These are phyloP conservation scores for Stegastes partitus DNA, from an alignment of 2,113 vertebrate species.

Conservation along the genomic window DNA sequence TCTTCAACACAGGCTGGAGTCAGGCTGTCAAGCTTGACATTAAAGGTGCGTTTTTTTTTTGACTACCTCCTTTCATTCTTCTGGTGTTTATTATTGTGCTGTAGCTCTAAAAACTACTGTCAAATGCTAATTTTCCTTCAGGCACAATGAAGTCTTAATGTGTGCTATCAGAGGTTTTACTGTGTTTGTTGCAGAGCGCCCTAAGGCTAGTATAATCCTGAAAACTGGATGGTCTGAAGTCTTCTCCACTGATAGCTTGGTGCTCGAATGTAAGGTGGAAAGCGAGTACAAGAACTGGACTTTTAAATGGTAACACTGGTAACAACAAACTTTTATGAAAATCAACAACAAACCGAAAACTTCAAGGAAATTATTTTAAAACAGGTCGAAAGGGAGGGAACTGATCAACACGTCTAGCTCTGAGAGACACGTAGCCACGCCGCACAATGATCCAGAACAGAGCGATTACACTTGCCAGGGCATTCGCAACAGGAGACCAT, in stretches of 20 bases:
- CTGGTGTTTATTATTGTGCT: neutral
- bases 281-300: constrained; percentile 53
- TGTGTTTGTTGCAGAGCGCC: constrained; percentile 67
- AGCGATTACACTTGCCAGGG: constrained; percentile 74
- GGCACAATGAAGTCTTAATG: neutral
- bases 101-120: too few species aligned
- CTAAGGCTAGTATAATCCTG: constrained; percentile 60
- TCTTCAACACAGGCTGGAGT: constrained; percentile 17
- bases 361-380: neutral
- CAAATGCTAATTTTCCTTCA: too few species aligned
- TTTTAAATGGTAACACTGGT: constrained; percentile 77
- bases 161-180: neutral
- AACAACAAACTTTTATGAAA: neutral
- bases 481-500: constrained; percentile 41
- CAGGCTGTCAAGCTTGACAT: neutral
- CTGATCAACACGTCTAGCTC: fast-evolving
- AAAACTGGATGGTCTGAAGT: constrained; percentile 79
- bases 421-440: constrained; percentile 46
- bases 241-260: constrained; percentile 75
- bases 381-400: constrained; percentile 47
- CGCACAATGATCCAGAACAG: constrained; percentile 68
- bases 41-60: constrained; percentile 28
- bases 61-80: neutral
- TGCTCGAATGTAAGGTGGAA: constrained; percentile 72
- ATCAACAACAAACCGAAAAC: neutral